phyloP scores from a whole-genome alignment of 2,888 invertebrate species.

The Stenurella melanura region DNA sequence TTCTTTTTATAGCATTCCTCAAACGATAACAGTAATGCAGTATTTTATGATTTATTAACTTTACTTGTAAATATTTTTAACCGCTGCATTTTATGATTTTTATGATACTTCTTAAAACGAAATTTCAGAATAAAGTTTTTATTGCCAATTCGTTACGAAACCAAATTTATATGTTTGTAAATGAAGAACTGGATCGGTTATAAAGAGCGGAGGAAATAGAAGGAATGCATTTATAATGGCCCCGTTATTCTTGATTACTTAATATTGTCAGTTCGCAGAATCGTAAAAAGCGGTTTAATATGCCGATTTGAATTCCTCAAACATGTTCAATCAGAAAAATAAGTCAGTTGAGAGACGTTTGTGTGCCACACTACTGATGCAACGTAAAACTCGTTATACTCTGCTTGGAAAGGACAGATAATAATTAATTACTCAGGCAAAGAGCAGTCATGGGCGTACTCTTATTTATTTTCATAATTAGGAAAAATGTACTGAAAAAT shows the following conservation, averaged over 20 bases:
- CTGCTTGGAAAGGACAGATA: too few relatives aligned
- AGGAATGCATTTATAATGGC: conserved; percentile 29
- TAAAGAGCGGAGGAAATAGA: conserved; percentile 17
- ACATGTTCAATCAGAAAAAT: conserved; percentile 53
- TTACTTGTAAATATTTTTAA: conserved; percentile 28
- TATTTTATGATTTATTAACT: conserved; percentile 17
- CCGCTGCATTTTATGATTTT: conserved; percentile 2
- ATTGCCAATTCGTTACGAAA: conserved; percentile 25
- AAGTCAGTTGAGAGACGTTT: conserved; percentile 46
- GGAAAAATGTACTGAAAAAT: too few relatives aligned
- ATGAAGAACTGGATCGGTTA: conserved; percentile 21
- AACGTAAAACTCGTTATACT: conserved; percentile 29
- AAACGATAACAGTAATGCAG: neutral
- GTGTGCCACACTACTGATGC: neutral
- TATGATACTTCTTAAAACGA: conserved; percentile 11
- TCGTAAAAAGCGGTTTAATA: conserved; percentile 20
- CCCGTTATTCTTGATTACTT: conserved; percentile 25
- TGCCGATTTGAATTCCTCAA: conserved; percentile 47
- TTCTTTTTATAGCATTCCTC: neutral
- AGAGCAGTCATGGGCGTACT: too few relatives aligned
- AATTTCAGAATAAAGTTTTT: conserved; percentile 36
- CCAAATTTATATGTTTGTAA: conserved; percentile 35
- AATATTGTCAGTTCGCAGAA: conserved; percentile 28
- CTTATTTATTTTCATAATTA: too few relatives aligned
- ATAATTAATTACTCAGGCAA: too few relatives aligned